Evolutionary conservation across 2,888 invertebrate genomes (phyloP).

Genomic region (Elmis aenea): DNA sequence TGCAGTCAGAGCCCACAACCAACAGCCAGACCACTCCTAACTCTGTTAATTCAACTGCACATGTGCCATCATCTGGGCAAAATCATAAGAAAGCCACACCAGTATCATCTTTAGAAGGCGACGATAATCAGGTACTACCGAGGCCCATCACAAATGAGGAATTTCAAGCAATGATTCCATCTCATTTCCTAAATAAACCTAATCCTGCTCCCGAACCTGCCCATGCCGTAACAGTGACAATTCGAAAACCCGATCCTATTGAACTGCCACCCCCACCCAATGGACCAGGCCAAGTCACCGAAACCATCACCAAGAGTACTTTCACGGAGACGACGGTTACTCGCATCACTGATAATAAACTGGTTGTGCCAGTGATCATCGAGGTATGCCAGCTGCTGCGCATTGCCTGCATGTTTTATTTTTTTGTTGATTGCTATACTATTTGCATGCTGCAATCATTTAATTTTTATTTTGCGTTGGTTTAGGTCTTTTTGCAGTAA

Average conservation of each 20-base stretch:
- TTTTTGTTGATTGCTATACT: slow-evolving; percentile 2
- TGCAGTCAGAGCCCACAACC: slow-evolving; percentile 49
- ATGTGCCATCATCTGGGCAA: slow-evolving; percentile 13
- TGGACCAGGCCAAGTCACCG: slow-evolving; percentile 81
- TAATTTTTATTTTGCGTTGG: slow-evolving; percentile 1
- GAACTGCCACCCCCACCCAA: slow-evolving; percentile 80
- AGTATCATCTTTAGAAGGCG: slow-evolving; percentile 50
- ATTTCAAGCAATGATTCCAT: slow-evolving; percentile 92
- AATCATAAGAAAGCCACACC: slow-evolving; percentile 44
- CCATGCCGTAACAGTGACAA: slow-evolving; percentile 73
- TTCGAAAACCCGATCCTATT: slow-evolving; percentile 67
- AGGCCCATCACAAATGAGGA: slow-evolving; percentile 89
- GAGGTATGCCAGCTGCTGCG: slow-evolving; percentile 64
- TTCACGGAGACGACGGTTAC: slow-evolving; percentile 94
- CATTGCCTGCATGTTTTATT: slow-evolving; percentile 8
- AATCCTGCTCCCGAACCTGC: slow-evolving; percentile 38
- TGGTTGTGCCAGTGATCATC: slow-evolving; percentile 78
- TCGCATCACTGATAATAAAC: slow-evolving; percentile 87
- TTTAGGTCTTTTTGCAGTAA: slow-evolving; percentile 5
- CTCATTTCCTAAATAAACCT: slow-evolving; percentile 66
- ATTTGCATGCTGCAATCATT: no score
- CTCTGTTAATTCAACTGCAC: slow-evolving; percentile 3
- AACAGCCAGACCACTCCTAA: slow-evolving; percentile 34
- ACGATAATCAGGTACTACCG: slow-evolving; percentile 54
- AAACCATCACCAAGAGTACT: slow-evolving; percentile 93